These are phyloP conservation scores for Micronycteris hirsuta DNA, from an alignment of 2,113 vertebrate genomes.

Conservation along the genomic window DNA sequence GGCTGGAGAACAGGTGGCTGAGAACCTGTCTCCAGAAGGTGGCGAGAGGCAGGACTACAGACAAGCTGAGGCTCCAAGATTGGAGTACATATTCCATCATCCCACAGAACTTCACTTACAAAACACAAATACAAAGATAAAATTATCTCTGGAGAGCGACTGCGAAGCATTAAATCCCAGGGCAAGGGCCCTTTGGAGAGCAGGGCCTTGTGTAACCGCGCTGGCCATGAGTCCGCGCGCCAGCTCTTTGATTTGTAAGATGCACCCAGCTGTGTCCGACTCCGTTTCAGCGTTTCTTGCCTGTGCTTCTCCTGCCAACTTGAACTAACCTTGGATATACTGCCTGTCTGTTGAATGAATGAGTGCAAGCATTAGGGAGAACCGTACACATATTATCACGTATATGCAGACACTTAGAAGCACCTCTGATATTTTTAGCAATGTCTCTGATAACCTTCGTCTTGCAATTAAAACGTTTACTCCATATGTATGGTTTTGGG, in stretches of 20 bases:
- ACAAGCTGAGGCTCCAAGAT: neutral
- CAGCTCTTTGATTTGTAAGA: neutral
- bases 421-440: neutral
- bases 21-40: neutral
- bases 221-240: neutral
- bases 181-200: neutral
- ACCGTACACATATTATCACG: neutral
- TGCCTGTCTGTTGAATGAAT: neutral
- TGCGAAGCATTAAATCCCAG: slow-evolving; percentile 11
- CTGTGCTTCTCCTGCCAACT: neutral
- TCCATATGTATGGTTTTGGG: neutral
- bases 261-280: neutral
- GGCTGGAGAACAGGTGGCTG: neutral
- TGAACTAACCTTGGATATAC: neutral
- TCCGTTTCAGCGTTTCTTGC: neutral
- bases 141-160: neutral
- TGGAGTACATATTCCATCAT: neutral
- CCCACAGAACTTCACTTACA: neutral
- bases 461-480: slow-evolving; percentile 10
- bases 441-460: neutral
- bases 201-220: neutral
- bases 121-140: neutral
- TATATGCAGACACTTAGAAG: neutral
- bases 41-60: neutral
- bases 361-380: neutral